Evolutionary conservation across 1,140 invertebrate species (phyloP), one percentile per base, ranked within the genome.

Genomic region (Saccostrea cuccullata): DNA sequence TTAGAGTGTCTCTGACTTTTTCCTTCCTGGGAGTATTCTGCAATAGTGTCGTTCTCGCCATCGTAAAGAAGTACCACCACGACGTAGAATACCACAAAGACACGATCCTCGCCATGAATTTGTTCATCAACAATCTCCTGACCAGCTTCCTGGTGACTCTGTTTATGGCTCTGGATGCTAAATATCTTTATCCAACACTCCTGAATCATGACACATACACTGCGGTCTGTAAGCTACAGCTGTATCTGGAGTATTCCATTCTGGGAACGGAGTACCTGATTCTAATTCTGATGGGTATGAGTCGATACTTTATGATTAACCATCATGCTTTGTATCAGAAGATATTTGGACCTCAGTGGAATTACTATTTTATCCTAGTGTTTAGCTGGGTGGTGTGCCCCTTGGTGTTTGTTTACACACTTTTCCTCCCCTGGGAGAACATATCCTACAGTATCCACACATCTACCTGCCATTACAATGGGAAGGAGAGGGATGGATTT

Each of bases 61-160:
- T 84, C 23, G 47, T 84, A 11, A 55, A 55, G 6, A 47, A 55
- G 23, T 84, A 55, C 20, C 82, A 55, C 40, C 26, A 84, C 55
- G 40, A 84, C 2, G 20, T 20, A 15, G 40, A 84, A 55, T 84
- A 55, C 20, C 40, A 84, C 17, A 84, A 84, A 23, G 82, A 84
- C 12, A 56, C 55, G 8, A 84, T 84, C 17, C 55, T 84, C n/a
- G 23, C 55, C 20, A 84, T 84, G 40, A 20, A 84, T 56, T 36
- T 84, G 3, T 84, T 84, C 40, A 23, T 84, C 40, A 84, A 84
- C 40, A 84, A 84, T 40, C 40, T 84, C 30, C 82, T 84, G 4
- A 20, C 55, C 13, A 30, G 36, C 40, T 23, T 84, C n/a, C 30
- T 84, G n/a, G 40, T 84, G 82, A 84, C 55, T 23, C 30, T 84